Conservation (phyloP, 2,797 vertebrate species). For the Mico argentatus region DNA sequence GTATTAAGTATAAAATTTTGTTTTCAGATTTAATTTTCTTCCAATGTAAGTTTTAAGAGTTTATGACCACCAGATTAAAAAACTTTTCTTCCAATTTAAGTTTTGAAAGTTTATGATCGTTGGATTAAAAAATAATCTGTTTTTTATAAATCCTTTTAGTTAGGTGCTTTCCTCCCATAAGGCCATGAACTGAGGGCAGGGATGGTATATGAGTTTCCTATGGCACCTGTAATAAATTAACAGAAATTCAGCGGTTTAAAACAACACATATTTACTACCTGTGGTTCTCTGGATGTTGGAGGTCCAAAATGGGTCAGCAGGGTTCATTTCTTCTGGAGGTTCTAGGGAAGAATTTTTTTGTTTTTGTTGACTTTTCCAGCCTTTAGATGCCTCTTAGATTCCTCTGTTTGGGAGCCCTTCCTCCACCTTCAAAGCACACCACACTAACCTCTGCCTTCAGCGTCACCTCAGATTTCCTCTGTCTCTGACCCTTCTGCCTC, state of each 20-base stretch:
- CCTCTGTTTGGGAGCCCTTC: not conserved
- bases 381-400: not conserved
- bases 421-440: not conserved
- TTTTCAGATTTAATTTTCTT: constrained; percentile 46
- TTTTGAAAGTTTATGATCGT: not conserved
- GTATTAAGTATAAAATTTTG: not conserved
- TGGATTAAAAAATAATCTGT: not conserved
- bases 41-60: not conserved
- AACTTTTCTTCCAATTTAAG: constrained; percentile 12
- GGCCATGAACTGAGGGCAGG: not conserved
- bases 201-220: not conserved
- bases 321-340: not conserved
- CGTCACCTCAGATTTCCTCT: not conserved
- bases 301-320: not conserved
- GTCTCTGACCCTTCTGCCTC: not conserved
- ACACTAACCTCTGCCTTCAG: not conserved
- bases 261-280: too few species aligned
- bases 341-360: too few species aligned
- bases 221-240: not conserved
- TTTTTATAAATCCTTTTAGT: not conserved
- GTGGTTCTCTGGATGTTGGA: not conserved
- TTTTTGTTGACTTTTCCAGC: not conserved
- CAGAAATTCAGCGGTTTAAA: not conserved
- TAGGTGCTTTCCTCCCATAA: not conserved
- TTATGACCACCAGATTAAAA: not conserved